A percentile compares a stretch with the other conserved stretches of the same genome.
Evolutionary conservation across 2,113 vertebrate species (phyloP).

Genomic region (Etheostoma spectabile): DNA sequence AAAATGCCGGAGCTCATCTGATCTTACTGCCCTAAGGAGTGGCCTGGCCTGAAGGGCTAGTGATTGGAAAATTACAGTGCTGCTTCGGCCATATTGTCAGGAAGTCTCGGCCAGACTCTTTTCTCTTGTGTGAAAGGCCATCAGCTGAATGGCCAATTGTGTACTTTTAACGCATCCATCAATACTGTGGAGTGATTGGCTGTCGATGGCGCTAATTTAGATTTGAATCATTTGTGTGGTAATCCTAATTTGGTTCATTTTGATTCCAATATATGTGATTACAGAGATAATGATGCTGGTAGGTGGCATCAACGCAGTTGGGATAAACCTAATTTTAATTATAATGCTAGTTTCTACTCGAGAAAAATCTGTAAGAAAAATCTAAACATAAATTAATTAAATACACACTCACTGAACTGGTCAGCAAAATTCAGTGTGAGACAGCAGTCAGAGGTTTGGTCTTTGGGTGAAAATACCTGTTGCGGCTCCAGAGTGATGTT

Average conservation of each 20-base stretch:
- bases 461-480: slow-evolving; percentile 75
- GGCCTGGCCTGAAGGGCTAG: slow-evolving; percentile 77
- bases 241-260: slow-evolving; percentile 6
- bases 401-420: background rate
- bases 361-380: background rate
- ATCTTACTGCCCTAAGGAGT: slow-evolving; percentile 82
- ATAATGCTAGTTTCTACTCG: background rate
- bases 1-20: slow-evolving; percentile 75
- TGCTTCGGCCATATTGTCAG: slow-evolving; percentile 62
- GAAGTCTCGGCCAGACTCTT: slow-evolving; percentile 61
- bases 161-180: slow-evolving; percentile 38
- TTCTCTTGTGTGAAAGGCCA: slow-evolving; percentile 66
- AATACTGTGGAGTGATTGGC: slow-evolving; percentile 56
- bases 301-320: background rate
- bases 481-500: slow-evolving; percentile 66
- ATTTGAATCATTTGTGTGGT: slow-evolving; percentile 10
- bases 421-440: slow-evolving; percentile 19
- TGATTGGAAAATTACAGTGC: slow-evolving; percentile 86
- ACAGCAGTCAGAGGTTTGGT: slow-evolving; percentile 48
- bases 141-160: slow-evolving; percentile 64
- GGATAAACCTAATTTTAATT: background rate
- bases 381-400: background rate
- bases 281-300: background rate
- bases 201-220: slow-evolving; percentile 15
- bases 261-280: background rate